Evolutionary conservation across 2,113 vertebrate species (phyloP), one percentile per base, ranked within the genome.

Genomic region (Cynoglossus semilaevis): DNA sequence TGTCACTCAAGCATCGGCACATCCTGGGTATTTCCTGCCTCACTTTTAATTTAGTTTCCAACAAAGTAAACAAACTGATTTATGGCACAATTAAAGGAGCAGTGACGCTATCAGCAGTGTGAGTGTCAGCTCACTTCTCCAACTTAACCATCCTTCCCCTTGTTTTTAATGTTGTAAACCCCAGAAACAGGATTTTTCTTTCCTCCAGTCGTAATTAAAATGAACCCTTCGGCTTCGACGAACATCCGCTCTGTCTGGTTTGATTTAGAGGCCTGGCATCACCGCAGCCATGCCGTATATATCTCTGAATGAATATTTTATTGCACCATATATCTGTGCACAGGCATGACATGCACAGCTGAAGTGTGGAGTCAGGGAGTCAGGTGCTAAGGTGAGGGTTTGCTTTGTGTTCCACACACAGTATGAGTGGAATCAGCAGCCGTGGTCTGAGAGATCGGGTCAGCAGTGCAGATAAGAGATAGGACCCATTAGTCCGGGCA

Each of bases 381-480:
- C 64, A 22, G 35, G 22, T 29, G 22, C 22, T 29, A 2, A 29
- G 22, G 22, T 29, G 22, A 29, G 22, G 22, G 22, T 60, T 74
- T 72, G 38, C 61, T 63, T 68, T 67, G 49, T 48, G 36, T 14
- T 76, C 29, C 15, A 51, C 51, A 54, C 34, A 29, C 51, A 36
- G 14, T 55, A 16, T 46, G 38, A 63, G 66, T 6, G 48, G 58
- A 79, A 63, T 76, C 62, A 67, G 45, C 48, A 47, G 8, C 42
- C 62, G 40, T 73, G 61, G 68, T 68, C 66, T 69, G 50, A 75
- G 63, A 52, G 42, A 58, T 77, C 46, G 29, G 74, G 85, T 83
- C 79, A 70, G 45, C 58, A 76, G 63, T 10, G 13, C 22, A 87
- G 87, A 90, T 87, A 88, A 88, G 74, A 76, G 53, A 56, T 56